These are phyloP conservation scores for Limnephilus marmoratus DNA, from an alignment of 2,888 invertebrate species.

Conservation along the genomic window DNA sequence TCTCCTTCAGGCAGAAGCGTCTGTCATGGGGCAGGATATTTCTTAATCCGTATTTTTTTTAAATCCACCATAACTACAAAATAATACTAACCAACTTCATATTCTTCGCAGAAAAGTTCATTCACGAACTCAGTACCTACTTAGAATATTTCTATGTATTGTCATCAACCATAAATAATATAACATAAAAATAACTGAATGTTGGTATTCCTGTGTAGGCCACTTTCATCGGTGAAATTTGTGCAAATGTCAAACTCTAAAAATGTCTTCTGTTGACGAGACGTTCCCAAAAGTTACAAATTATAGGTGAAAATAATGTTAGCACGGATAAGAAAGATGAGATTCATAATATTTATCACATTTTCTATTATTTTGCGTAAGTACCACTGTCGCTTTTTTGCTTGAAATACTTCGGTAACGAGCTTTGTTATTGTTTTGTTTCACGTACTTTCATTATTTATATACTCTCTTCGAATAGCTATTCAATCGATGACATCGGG, in stretches of 20 bases:
- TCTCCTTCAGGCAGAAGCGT: too few relatives aligned
- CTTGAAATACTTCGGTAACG: conserved; percentile 14
- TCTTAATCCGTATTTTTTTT: too few relatives aligned
- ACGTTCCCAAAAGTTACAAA: conserved; percentile 48
- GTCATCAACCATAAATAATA: not conserved
- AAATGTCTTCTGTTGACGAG: conserved; percentile 60
- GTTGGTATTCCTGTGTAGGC: not conserved
- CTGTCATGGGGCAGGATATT: too few relatives aligned
- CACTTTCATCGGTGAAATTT: conserved; percentile 10
- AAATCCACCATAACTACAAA: too few relatives aligned
- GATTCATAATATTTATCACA: conserved; percentile 69
- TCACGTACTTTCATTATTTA: conserved; percentile 43
- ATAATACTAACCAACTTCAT: too few relatives aligned
- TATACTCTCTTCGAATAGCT: not conserved
- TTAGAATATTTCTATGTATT: not conserved
- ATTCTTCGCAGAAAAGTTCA: not conserved
- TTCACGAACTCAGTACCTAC: not conserved
- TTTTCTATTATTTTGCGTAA: conserved; percentile 70
- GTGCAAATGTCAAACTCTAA: conserved; percentile 59
- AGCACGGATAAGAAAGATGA: conserved; percentile 69
- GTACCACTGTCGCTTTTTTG: conserved; percentile 59
- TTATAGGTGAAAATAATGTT: conserved; percentile 61
- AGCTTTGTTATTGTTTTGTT: conserved; percentile 48
- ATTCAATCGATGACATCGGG: not conserved
- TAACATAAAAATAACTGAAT: not conserved